Evolutionary conservation across 1,140 invertebrate species (phyloP).

Genomic region (Drosophila erecta): DNA sequence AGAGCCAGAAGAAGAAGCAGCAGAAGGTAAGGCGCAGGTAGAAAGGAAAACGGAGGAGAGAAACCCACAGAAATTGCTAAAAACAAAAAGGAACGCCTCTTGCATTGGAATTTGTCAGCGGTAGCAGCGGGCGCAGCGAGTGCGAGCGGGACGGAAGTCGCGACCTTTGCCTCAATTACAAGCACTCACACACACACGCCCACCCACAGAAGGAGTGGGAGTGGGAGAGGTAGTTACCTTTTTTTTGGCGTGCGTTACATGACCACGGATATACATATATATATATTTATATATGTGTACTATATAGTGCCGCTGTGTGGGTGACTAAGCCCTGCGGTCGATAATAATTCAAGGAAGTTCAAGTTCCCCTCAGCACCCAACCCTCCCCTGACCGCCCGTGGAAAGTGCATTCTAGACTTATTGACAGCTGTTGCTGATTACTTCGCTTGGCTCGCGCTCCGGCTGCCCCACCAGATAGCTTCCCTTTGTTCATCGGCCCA

Average conservation of each 20-base stretch:
- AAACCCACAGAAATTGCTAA: constrained; percentile 36
- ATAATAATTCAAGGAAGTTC: constrained; percentile 49
- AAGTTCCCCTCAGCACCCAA: constrained; percentile 6
- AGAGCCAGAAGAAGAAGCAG: constrained; percentile 28
- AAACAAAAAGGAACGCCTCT: constrained; percentile 36
- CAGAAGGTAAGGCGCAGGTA: constrained; percentile 46
- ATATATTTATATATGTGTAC: constrained; percentile 1
- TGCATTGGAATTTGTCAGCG: constrained; percentile 54
- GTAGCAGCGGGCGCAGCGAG: constrained; percentile 9
- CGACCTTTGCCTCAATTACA: constrained; percentile 82
- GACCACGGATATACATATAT: constrained; percentile 43
- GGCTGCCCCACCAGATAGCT: constrained; percentile 22
- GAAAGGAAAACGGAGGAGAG: constrained; percentile 13
- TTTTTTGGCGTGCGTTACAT: constrained; percentile 59
- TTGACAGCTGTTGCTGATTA: constrained; percentile 50
- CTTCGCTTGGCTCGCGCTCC: constrained; percentile 11
- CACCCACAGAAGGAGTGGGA: constrained; percentile 16
- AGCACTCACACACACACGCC: constrained; percentile 60
- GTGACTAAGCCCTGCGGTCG: constrained; percentile 40
- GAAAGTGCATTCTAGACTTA: constrained; percentile 55
- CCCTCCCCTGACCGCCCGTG: no score
- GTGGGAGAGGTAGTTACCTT: constrained; percentile 30
- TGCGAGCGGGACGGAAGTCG: constrained; percentile 40
- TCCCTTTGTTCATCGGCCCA: constrained; percentile 21
- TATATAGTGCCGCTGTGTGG: constrained; percentile 28